These are phyloP conservation scores for Aotus griseimembra DNA, from an alignment of 2,797 vertebrate genomes.

Conservation along the genomic window DNA sequence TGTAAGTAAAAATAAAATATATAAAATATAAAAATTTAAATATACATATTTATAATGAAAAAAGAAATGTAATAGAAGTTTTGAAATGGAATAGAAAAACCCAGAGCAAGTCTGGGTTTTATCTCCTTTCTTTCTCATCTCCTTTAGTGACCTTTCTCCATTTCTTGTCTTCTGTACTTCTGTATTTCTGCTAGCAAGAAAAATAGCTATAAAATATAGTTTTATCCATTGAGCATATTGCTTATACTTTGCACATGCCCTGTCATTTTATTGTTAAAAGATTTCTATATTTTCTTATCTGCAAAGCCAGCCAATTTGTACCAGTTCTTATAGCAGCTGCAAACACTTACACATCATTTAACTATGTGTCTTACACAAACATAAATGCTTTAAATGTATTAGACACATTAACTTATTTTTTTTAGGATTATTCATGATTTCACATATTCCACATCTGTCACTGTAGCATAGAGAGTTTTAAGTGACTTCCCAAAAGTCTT, in stretches of 20 bases:
- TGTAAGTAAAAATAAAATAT: not conserved
- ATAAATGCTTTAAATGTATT: not conserved
- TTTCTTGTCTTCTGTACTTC: not conserved
- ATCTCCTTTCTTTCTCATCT: not conserved
- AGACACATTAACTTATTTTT: not conserved
- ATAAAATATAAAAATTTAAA: not conserved
- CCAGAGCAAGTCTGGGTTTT: not conserved
- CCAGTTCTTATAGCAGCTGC: not conserved
- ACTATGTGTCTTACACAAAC: not conserved
- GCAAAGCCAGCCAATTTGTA: not conserved
- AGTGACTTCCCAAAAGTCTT: not conserved
- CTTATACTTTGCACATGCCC: not conserved
- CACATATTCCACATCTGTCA: not conserved
- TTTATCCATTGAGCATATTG: not conserved
- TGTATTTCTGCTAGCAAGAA: not conserved
- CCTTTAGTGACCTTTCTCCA: not conserved
- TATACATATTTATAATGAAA: not conserved
- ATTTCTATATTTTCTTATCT: not conserved
- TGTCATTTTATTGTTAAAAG: not conserved
- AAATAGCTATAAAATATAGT: not conserved
- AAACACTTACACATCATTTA: not conserved
- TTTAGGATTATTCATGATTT: not conserved
- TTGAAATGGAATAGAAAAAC: not conserved
- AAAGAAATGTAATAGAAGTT: not conserved
- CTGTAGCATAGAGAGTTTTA: not conserved